These are phyloP conservation scores for Tor tambroides DNA, from an alignment of 2,113 vertebrate genomes.

Conservation along the genomic window DNA sequence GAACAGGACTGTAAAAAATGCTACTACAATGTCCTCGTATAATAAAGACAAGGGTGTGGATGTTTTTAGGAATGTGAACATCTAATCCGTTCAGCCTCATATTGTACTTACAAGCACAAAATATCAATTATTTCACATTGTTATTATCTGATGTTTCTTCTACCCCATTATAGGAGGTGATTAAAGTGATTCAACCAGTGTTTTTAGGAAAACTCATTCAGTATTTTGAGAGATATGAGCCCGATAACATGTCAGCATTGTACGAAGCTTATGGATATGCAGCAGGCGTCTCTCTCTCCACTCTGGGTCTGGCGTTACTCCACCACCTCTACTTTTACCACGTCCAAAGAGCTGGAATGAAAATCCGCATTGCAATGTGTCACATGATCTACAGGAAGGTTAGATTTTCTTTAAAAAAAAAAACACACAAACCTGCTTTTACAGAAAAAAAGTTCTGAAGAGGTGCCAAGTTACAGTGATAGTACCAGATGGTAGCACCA, in stretches of 20 bases:
- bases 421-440: too few relatives aligned
- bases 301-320: constrained; percentile 75
- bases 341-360: constrained; percentile 87
- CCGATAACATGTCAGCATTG: constrained; percentile 58
- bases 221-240: constrained; percentile 81
- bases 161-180: constrained; percentile 76
- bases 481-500: not conserved
- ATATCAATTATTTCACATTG: not conserved
- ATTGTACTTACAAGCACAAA: too few relatives aligned
- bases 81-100: too few relatives aligned
- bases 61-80: too few relatives aligned
- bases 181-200: constrained; percentile 85
- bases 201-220: constrained; percentile 85
- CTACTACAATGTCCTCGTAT: too few relatives aligned
- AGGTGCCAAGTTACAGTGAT: not conserved
- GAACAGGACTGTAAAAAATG: too few relatives aligned
- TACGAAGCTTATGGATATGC: constrained; percentile 74
- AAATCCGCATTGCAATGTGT: constrained; percentile 89
- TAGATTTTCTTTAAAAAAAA: constrained; percentile 55
- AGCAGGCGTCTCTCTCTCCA: constrained; percentile 75
- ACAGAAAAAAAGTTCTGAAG: not conserved
- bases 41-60: too few relatives aligned
- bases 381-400: constrained; percentile 96
- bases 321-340: constrained; percentile 91
- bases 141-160: not conserved